A percentile compares a stretch with the other conserved stretches of the same genome.
These are phyloP conservation scores for Furnarius figulus DNA, from an alignment of 2,113 vertebrate species.

Conservation along the genomic window DNA sequence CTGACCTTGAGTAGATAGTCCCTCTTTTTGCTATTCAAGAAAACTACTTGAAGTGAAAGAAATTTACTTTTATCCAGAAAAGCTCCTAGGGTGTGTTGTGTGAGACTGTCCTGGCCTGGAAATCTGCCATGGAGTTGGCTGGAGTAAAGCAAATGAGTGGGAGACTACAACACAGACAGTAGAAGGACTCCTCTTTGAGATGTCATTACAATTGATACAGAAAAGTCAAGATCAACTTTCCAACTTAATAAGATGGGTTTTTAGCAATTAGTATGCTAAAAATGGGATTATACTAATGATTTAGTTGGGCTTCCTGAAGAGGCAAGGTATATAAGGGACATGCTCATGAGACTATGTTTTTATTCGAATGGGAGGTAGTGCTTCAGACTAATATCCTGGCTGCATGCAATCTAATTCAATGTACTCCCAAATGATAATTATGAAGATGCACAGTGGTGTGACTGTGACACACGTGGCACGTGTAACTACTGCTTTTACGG, in stretches of 20 bases:
- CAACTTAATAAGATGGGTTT: not conserved
- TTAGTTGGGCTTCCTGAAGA: slow-evolving; percentile 7
- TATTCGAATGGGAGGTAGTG: slow-evolving; percentile 16
- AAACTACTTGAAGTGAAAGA: not conserved
- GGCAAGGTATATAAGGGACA: not conserved
- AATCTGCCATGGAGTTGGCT: not conserved
- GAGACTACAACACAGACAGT: fast-evolving
- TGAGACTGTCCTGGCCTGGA: not conserved
- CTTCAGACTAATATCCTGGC: not conserved
- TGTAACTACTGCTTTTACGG: not conserved
- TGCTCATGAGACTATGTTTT: not conserved
- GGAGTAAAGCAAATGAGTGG: not conserved
- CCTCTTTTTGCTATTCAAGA: not conserved
- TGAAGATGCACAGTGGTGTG: not conserved
- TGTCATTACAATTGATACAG: not conserved
- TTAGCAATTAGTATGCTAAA: not conserved
- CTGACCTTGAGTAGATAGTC: not conserved
- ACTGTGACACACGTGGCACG: not conserved
- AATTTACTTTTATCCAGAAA: not conserved
- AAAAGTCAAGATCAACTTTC: not conserved
- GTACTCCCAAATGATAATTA: not conserved
- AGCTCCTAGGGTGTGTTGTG: not conserved
- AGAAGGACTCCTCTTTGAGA: not conserved
- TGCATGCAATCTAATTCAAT: not conserved
- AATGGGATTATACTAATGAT: not conserved